Evolutionary conservation across 2,797 vertebrate genomes (phyloP).

Genomic region (Hippocampus kuda): DNA sequence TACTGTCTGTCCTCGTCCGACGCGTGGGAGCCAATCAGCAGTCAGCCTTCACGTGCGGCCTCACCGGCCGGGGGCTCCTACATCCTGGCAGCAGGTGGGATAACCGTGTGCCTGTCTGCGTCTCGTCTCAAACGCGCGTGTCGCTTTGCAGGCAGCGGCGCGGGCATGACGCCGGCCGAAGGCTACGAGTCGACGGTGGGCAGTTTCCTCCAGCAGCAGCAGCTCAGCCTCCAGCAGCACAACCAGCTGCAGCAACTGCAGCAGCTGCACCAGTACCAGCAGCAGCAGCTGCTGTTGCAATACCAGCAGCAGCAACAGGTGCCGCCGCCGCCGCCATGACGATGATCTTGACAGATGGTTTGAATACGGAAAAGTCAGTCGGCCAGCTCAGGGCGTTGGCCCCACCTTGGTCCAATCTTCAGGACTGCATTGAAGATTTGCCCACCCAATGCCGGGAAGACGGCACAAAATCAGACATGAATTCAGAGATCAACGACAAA

Average conservation of each 20-base stretch:
- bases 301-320: slow-evolving; percentile 62
- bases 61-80: slow-evolving; percentile 85
- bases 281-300: slow-evolving; percentile 69
- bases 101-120: no score
- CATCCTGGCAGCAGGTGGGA: slow-evolving; percentile 58
- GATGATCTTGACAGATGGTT: neutral
- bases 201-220: slow-evolving; percentile 73
- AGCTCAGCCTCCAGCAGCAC: slow-evolving; percentile 65
- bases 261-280: slow-evolving; percentile 73
- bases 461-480: no score
- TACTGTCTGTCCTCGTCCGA: slow-evolving; percentile 95
- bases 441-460: no score
- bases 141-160: slow-evolving; percentile 40
- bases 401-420: no score
- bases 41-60: slow-evolving; percentile 85
- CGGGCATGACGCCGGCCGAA: slow-evolving; percentile 66
- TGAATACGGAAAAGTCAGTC: no score
- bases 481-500: no score
- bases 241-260: slow-evolving; percentile 69
- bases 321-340: neutral
- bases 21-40: slow-evolving; percentile 88
- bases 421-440: no score
- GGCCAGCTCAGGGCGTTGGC: no score
- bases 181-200: slow-evolving; percentile 77
- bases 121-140: neutral